phyloP scores from a whole-genome alignment of 2,113 vertebrate species.

The Proterorhinus semilunaris region DNA sequence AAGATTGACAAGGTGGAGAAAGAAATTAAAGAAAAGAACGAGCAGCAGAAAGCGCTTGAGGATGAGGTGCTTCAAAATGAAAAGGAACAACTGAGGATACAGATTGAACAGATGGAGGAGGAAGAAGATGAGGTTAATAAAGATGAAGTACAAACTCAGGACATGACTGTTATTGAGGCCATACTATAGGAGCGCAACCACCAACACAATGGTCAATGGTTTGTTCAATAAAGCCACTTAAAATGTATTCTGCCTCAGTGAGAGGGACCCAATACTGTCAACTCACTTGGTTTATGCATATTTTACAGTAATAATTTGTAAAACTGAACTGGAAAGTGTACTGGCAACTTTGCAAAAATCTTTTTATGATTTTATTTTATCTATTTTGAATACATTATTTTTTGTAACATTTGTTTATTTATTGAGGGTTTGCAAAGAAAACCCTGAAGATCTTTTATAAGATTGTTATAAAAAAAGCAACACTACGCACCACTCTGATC shows the following conservation, averaged over 20 bases:
- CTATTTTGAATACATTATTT: neutral
- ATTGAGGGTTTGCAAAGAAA: neutral
- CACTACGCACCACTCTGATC: too few relatives aligned
- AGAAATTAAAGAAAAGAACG: constrained; percentile 31
- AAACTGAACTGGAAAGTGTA: neutral
- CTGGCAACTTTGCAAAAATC: neutral
- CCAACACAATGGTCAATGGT: neutral
- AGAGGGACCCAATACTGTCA: neutral
- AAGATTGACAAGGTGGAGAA: constrained; percentile 48
- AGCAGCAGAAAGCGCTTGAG: constrained; percentile 16
- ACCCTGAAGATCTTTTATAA: neutral
- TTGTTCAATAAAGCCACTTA: too few relatives aligned
- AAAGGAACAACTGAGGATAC: constrained; percentile 44
- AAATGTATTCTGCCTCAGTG: neutral
- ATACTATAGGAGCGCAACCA: neutral
- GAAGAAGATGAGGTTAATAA: neutral
- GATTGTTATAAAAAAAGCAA: too few relatives aligned
- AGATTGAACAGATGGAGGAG: constrained; percentile 35
- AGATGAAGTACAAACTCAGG: neutral
- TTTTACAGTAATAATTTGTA: neutral
- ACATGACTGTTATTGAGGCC: neutral
- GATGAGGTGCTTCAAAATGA: constrained; percentile 29
- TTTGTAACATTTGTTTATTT: neutral
- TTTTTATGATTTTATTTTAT: neutral
- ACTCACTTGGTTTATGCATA: neutral